Evolutionary conservation across 2,888 invertebrate genomes (phyloP), one percentile per base, ranked within the genome.

Genomic region (Melanophora roralis): DNA sequence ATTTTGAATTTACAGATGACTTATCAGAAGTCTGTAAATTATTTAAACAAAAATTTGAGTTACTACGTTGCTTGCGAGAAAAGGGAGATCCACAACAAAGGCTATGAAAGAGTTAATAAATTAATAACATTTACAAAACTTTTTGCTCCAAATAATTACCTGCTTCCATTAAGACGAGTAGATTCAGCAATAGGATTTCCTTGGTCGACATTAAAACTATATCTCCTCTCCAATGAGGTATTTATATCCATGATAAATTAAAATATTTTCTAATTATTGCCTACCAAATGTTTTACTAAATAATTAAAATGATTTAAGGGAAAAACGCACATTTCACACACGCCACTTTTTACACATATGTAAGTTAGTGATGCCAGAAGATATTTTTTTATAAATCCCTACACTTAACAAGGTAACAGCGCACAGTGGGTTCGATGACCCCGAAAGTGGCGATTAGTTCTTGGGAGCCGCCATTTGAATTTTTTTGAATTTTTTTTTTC

Each of bases 141-240:
- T 9, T 21, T 14, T 2, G 16, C 16, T 6, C n/a, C n/a, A n/a
- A n/a, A 40, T n/a, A 83, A 85, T 82, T 85, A 88, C 77, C 83
- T 64, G 82, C 19, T 77, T 57, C 84, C 85, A 75, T 86, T 84
- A 4, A 85, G 77, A 67, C 86, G 67, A 62, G 89, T 89, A 21
- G 90, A 89, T 73, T 89, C 89, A 2, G 89, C 90, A 36, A 88
- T 85, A 5, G 89, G 89, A 75, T 74, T 85, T 7, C 84, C 72
- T 57, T 85, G 87, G 27, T 87, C 83, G 1, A 86, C 82, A 71
- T 85, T 89, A 27, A 87, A 80, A 74, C 87, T 89, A 36, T 84
- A 84, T n/a, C 86, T 84, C 6, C 84, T 85, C 36, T 86, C 86
- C 81, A 87, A 83, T 72, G 81, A 80, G 12, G 47, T 72, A 49